phyloP scores from a whole-genome alignment of 2,113 vertebrate genomes.

The Fulica atra region DNA sequence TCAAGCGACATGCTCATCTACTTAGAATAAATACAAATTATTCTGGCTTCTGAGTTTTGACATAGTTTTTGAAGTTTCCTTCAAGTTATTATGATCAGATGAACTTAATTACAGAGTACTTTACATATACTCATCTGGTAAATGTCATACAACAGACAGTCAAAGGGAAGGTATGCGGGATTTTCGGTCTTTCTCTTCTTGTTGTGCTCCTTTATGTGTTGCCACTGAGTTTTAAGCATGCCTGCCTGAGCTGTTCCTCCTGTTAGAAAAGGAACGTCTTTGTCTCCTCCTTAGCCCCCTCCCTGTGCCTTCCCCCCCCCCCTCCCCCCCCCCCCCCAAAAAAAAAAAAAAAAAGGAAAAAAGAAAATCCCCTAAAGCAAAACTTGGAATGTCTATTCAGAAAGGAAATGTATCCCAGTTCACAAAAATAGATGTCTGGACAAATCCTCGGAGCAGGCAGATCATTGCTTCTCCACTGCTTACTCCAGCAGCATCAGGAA shows the following conservation, averaged over 20 bases:
- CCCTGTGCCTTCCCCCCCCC: rapidly evolving
- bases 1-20: neutral
- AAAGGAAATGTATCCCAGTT: neutral
- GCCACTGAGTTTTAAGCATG: neutral
- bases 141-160: conserved; percentile 41
- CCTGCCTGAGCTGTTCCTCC: neutral
- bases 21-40: conserved; percentile 57
- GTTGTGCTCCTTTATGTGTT: neutral
- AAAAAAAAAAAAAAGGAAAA: neutral
- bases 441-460: neutral
- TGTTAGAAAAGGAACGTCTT: neutral
- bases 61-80: conserved; percentile 53
- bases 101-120: conserved; percentile 53
- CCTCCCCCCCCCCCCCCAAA: too few species aligned
- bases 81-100: conserved; percentile 51
- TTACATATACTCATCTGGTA: conserved; percentile 43
- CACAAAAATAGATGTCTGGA: neutral
- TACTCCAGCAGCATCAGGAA: neutral
- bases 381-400: neutral
- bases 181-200: neutral
- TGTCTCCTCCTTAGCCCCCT: neutral
- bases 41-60: conserved; percentile 56
- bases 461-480: rapidly evolving
- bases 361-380: neutral
- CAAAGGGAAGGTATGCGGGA: conserved; percentile 34